phyloP scores from a whole-genome alignment of 2,113 vertebrate species.

The Nycticorax nycticorax region DNA sequence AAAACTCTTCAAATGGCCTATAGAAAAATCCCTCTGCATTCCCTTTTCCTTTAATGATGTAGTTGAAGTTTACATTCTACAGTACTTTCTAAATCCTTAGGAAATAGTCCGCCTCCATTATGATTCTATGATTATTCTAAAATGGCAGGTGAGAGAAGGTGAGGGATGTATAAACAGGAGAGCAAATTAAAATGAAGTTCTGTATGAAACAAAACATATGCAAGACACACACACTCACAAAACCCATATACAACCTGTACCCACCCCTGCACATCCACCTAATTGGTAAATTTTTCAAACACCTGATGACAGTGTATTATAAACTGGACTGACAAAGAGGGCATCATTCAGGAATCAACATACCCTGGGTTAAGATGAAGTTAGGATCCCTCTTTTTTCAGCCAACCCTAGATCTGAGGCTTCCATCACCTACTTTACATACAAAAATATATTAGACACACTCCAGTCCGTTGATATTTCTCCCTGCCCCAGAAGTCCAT shows the following conservation, averaged over 20 bases:
- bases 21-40: not conserved
- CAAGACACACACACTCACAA: not conserved
- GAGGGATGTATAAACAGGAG: not conserved
- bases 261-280: fast-evolving
- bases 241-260: not conserved
- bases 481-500: not conserved
- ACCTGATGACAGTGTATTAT: not conserved
- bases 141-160: not conserved
- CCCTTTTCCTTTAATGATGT: not conserved
- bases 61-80: not conserved
- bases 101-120: not conserved
- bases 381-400: not conserved
- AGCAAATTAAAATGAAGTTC: not conserved
- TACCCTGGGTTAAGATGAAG: not conserved
- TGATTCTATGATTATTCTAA: not conserved
- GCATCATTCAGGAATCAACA: not conserved
- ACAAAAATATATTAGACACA: not conserved
- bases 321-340: not conserved
- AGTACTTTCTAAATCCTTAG: not conserved
- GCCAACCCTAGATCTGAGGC: not conserved
- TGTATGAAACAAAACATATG: not conserved
- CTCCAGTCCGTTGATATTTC: not conserved
- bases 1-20: not conserved
- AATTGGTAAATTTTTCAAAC: not conserved
- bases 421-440: not conserved